Percentiles rank a stretch among this genome's conserved stretches.
Evolutionary conservation across 1,140 invertebrate species (phyloP).

Genomic region (Lerema accius): DNA sequence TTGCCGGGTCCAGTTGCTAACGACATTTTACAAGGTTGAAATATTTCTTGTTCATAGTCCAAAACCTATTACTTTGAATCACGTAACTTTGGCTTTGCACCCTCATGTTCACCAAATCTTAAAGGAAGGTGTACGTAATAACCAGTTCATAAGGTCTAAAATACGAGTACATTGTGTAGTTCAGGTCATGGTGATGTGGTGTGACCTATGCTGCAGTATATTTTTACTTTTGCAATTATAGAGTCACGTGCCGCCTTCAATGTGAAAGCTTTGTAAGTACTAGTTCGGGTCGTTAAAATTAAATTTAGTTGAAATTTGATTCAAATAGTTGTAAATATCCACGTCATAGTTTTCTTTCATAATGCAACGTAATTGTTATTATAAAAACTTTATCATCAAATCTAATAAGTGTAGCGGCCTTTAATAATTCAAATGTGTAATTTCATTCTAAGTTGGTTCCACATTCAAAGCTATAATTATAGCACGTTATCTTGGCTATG

Average conservation of each 20-base stretch:
- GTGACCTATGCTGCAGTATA: too few species aligned
- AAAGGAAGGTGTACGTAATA: background rate
- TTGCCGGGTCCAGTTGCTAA: slow-evolving; percentile 30
- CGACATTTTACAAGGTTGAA: slow-evolving; percentile 38
- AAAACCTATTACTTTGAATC: slow-evolving; percentile 35
- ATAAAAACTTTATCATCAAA: too few species aligned
- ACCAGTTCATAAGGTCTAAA: background rate
- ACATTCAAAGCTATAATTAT: slow-evolving; percentile 24
- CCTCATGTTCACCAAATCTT: background rate
- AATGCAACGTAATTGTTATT: too few species aligned
- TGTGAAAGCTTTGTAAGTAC: slow-evolving; percentile 16
- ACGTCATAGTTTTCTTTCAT: too few species aligned
- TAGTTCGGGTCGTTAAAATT: too few species aligned
- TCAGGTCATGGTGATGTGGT: too few species aligned
- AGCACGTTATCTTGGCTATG: slow-evolving; percentile 22
- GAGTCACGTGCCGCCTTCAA: slow-evolving; percentile 26
- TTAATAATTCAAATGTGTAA: too few species aligned
- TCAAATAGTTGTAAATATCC: too few species aligned
- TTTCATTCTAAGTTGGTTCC: slow-evolving; percentile 16
- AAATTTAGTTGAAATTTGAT: too few species aligned
- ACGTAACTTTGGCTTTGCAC: slow-evolving; percentile 18
- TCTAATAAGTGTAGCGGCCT: too few species aligned
- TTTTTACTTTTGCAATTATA: slow-evolving; percentile 38
- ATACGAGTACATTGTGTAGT: background rate
- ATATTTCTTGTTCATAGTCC: slow-evolving; percentile 28